phyloP scores from a whole-genome alignment of 2,888 invertebrate species.

The Andrena minutula region DNA sequence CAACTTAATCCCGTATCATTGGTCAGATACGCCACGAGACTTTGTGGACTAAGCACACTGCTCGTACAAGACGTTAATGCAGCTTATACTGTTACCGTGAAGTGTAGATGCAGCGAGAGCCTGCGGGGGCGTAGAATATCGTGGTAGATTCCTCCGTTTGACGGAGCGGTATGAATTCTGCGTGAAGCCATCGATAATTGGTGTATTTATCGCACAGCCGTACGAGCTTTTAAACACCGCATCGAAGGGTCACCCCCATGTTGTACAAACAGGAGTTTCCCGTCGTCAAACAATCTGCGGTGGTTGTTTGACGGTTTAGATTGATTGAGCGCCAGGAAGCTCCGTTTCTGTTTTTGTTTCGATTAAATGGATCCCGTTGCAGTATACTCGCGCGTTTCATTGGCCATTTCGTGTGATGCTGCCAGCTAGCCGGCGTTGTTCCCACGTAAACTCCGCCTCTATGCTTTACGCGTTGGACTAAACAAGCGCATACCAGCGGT shows the following conservation, averaged over 20 bases:
- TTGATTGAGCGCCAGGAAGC: neutral
- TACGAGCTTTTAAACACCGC: constrained; percentile 39
- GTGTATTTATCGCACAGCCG: constrained; percentile 37
- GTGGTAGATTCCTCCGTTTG: neutral
- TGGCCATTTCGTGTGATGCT: constrained; percentile 1
- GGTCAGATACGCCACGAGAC: too few species aligned
- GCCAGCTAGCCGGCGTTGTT: constrained; percentile 10
- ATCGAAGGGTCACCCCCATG: constrained; percentile 7
- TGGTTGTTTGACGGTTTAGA: neutral
- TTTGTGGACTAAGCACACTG: too few species aligned
- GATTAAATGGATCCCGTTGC: neutral
- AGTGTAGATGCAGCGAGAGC: too few species aligned
- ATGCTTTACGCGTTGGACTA: constrained; percentile 8
- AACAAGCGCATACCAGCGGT: constrained; percentile 8
- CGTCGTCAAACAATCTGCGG: neutral
- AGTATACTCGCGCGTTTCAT: neutral
- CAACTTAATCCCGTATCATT: neutral
- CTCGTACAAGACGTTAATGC: too few species aligned
- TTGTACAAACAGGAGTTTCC: constrained; percentile 20
- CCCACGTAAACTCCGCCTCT: neutral
- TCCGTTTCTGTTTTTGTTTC: neutral
- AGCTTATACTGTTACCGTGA: too few species aligned
- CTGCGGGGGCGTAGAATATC: too few species aligned
- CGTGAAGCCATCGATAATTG: constrained; percentile 51
- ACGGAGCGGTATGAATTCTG: constrained; percentile 38